Base-by-base conservation (phyloP, 2,888 invertebrate genomes). In the Actias luna region DNA sequence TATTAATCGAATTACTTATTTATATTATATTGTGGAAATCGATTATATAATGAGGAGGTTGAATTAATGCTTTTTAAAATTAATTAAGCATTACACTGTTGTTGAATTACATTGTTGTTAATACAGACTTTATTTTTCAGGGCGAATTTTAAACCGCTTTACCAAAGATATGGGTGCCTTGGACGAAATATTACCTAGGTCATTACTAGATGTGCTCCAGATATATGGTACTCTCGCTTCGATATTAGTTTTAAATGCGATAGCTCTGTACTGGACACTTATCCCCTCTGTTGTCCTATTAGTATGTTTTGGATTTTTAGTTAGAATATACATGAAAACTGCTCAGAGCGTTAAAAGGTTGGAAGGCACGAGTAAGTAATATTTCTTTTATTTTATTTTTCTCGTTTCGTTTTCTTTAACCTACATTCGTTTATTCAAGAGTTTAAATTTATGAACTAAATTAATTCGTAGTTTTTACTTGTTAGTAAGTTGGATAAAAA, bases 151-250 rank as follows among this genome's bases (percentile, higher is more conserved):
- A 57, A 93, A 93, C 69, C 83, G 98, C 61, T 98, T 98, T 77
- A 96, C 97, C 4, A 98, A 97, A 81, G 98, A 98, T 82, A 95
- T 97, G 80, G 97, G 97, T 0, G 94, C 95, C 0, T 93, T 97
- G 63, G 97, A 97, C 77, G 97, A 97, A 77, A 87, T 95, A 59
- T 81, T 97, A 55, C 96, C 96, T 0, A 94, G 95, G 72, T 94
- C 95, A 0, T 83, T 95, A 25, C 79, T 96, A 33, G 96, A 96
- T 76, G 94, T 96, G 1, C 85, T 93, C 3, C 95, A 95, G 82
- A 93, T 93, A 55, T 91, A 89, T 67, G 82, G 88, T 64, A 86
- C 85, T 1, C 72, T 94, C 75, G 16, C 89, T 0, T 94, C 94
- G 7, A 93, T 95, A 2, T 79, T 96, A 16, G 75, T 94, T 0